phyloP scores from a whole-genome alignment of 2,113 vertebrate species.

The Coracopsis vasa region DNA sequence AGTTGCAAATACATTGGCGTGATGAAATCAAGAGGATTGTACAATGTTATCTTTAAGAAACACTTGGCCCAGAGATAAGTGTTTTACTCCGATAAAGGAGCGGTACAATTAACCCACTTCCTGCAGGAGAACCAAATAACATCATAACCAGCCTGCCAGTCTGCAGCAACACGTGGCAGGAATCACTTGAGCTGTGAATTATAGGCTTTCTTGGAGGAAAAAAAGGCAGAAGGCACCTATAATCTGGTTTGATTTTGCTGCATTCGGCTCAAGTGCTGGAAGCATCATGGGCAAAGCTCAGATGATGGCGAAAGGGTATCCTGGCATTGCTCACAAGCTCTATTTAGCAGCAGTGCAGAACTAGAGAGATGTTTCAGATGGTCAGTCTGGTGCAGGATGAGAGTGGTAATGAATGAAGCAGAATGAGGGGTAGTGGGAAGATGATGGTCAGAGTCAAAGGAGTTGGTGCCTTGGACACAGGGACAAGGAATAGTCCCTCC shows the following conservation, averaged over 20 bases:
- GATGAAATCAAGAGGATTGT: slow-evolving; percentile 1
- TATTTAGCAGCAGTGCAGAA: not conserved
- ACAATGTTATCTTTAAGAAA: not conserved
- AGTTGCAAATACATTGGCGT: not conserved
- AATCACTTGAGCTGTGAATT: not conserved
- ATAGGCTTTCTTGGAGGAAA: not conserved
- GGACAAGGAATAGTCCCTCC: not conserved
- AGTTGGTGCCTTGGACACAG: not conserved
- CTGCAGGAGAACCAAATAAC: not conserved
- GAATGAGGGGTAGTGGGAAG: not conserved
- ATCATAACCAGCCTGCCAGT: not conserved
- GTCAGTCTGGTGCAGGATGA: not conserved
- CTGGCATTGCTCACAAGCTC: not conserved
- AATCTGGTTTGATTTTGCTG: not conserved
- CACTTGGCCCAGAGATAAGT: not conserved
- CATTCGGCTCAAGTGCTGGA: not conserved
- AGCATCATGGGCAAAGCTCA: not conserved
- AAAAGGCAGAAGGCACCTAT: not conserved
- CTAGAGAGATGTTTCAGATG: not conserved
- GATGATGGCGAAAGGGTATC: not conserved
- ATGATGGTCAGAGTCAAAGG: not conserved
- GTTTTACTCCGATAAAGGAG: not conserved
- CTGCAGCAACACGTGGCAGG: not conserved
- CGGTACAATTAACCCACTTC: not conserved
- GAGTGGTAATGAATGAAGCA: not conserved